These are phyloP conservation scores for Catagonus wagneri DNA, from an alignment of 2,113 vertebrate species.

Conservation along the genomic window DNA sequence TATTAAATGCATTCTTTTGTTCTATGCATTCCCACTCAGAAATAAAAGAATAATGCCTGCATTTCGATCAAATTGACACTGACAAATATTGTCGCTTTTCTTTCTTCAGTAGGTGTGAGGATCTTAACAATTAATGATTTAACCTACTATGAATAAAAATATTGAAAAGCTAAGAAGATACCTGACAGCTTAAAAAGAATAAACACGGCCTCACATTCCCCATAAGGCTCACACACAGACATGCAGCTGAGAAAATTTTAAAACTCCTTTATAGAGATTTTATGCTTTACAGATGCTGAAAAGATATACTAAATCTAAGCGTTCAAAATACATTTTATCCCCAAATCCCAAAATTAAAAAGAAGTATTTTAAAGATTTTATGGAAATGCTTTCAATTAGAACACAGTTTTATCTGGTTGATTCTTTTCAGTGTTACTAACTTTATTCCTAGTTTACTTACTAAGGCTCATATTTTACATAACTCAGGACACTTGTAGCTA, in stretches of 20 bases:
- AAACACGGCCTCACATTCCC: neutral
- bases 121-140: slow-evolving; percentile 3
- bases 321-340: slow-evolving; percentile 35
- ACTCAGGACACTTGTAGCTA: neutral
- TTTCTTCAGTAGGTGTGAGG: neutral
- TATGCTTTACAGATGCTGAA: neutral
- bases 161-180: neutral
- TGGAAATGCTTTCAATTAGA: slow-evolving; percentile 43
- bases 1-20: neutral
- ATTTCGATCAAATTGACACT: neutral
- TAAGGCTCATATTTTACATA: neutral
- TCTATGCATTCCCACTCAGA: neutral
- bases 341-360: neutral
- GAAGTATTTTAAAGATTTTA: neutral
- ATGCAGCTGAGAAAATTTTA: neutral
- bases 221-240: neutral
- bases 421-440: slow-evolving; percentile 34
- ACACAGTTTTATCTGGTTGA: neutral
- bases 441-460: slow-evolving; percentile 7
- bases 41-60: neutral
- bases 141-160: slow-evolving; percentile 14
- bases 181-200: neutral
- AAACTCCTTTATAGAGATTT: slow-evolving; percentile 23
- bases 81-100: neutral
- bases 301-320: neutral